These are phyloP conservation scores for Micrastur ruficollis DNA, from an alignment of 2,797 vertebrate species.

Conservation along the genomic window DNA sequence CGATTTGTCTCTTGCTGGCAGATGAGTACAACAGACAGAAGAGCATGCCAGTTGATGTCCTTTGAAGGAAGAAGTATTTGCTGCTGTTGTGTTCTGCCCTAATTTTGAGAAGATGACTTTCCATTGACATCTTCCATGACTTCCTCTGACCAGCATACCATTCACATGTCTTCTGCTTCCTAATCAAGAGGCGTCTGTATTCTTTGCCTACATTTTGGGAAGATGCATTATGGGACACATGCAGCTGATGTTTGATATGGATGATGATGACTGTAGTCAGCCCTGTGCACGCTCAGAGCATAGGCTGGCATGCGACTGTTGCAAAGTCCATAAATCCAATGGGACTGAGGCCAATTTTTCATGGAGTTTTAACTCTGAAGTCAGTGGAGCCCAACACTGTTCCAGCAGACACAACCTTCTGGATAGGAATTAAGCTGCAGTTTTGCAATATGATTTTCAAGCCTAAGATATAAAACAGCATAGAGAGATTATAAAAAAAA, in stretches of 20 bases:
- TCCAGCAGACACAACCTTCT: neutral
- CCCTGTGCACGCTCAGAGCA: neutral
- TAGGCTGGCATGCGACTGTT: neutral
- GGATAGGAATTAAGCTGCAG: neutral
- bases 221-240: neutral
- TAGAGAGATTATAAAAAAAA: neutral
- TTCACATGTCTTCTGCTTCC: neutral
- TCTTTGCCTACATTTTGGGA: neutral
- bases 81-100: neutral
- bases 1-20: neutral
- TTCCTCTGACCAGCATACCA: neutral
- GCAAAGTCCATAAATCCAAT: neutral
- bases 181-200: neutral
- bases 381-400: neutral
- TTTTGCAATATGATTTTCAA: neutral
- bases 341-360: neutral
- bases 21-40: neutral
- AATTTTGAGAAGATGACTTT: neutral
- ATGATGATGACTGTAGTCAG: neutral
- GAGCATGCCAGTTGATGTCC: neutral
- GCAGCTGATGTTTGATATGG: neutral
- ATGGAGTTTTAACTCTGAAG: neutral
- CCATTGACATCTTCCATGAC: neutral
- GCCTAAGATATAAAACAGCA: neutral
- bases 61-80: neutral